These are phyloP conservation scores for Timandra comae DNA, from an alignment of 2,888 invertebrate genomes.

Conservation along the genomic window DNA sequence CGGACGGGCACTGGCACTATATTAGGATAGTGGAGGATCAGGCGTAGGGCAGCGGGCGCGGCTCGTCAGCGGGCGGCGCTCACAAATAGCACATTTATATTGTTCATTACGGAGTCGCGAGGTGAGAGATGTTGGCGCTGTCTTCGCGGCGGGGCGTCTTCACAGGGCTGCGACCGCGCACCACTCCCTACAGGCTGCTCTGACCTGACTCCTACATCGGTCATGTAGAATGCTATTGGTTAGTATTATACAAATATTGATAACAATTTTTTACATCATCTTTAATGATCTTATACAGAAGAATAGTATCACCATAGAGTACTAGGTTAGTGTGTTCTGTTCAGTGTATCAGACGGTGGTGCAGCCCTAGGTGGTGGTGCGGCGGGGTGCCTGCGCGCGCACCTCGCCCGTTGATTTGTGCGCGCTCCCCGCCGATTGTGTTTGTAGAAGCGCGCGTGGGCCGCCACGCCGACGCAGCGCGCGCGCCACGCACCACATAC, in stretches of 20 bases:
- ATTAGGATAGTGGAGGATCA: conserved; percentile 3
- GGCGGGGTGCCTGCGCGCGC: conserved; percentile 51
- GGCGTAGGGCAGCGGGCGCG: conserved; percentile 17
- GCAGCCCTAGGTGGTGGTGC: conserved; percentile 46
- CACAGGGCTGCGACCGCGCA: conserved; percentile 39
- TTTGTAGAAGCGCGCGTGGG: conserved; percentile 61
- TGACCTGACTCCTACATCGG: too few species aligned
- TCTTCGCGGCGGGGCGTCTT: conserved; percentile 49
- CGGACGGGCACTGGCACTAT: neutral
- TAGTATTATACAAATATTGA: too few species aligned
- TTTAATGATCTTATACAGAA: too few species aligned
- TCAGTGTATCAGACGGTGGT: conserved; percentile 1
- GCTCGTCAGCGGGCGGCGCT: conserved; percentile 17
- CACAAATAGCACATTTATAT: conserved; percentile 68
- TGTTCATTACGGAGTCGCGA: conserved; percentile 64
- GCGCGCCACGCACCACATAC: conserved; percentile 15
- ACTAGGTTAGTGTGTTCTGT: neutral
- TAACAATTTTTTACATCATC: too few species aligned
- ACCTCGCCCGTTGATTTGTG: conserved; percentile 69
- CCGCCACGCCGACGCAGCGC: conserved; percentile 20
- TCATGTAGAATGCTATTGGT: too few species aligned
- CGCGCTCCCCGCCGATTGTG: conserved; percentile 67
- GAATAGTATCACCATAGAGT: too few species aligned
- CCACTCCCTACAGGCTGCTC: too few species aligned
- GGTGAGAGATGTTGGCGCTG: conserved; percentile 73